These are phyloP conservation scores for Anoura caudifer DNA, from an alignment of 2,113 vertebrate genomes.

Conservation along the genomic window DNA sequence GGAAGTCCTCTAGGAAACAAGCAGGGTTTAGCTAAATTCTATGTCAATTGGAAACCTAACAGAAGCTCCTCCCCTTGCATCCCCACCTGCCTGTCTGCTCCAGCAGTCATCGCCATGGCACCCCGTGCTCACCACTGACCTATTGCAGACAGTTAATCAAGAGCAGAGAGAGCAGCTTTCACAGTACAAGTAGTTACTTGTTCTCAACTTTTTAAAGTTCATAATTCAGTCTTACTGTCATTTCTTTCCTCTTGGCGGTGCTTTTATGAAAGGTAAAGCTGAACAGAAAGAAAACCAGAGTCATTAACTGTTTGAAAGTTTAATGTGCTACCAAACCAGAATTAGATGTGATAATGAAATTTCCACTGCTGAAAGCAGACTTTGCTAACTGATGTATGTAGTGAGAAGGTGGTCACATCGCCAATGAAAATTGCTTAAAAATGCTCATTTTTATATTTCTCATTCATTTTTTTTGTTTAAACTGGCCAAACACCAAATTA, in stretches of 20 bases:
- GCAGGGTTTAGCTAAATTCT: background rate
- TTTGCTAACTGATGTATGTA: constrained; percentile 79
- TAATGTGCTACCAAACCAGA: constrained; percentile 82
- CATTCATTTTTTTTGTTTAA: constrained; percentile 70
- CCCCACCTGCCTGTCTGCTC: constrained; percentile 51
- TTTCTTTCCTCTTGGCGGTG: constrained; percentile 75
- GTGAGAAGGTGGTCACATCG: constrained; percentile 78
- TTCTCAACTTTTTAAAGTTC: constrained; percentile 76
- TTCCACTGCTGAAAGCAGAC: constrained; percentile 80
- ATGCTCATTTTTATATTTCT: constrained; percentile 67
- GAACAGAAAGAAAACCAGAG: constrained; percentile 80
- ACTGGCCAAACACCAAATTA: constrained; percentile 71
- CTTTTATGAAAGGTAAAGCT: constrained; percentile 77
- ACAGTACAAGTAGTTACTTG: constrained; percentile 72
- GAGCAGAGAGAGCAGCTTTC: constrained; percentile 59
- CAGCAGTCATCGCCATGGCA: background rate
- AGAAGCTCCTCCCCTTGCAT: background rate
- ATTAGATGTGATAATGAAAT: constrained; percentile 87
- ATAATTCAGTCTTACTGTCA: constrained; percentile 79
- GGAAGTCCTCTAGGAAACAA: constrained; percentile 22
- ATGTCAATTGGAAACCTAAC: background rate
- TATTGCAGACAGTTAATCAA: constrained; percentile 60
- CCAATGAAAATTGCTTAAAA: constrained; percentile 68
- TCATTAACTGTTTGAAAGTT: constrained; percentile 86
- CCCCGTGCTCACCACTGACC: constrained; percentile 18